These are phyloP conservation scores for Protodeltote pygarga DNA, from an alignment of 2,888 invertebrate genomes.

Conservation along the genomic window DNA sequence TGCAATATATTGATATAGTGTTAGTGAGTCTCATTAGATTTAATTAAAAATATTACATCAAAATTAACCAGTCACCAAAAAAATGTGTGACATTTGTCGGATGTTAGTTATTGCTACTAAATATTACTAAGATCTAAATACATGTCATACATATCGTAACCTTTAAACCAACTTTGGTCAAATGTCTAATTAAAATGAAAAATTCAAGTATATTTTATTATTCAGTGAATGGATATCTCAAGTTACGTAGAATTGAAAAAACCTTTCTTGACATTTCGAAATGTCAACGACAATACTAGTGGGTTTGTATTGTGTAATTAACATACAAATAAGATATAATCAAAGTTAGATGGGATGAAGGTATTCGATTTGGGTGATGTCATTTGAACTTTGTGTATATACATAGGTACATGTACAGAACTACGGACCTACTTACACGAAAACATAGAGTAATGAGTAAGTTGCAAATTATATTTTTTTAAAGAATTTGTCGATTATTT, in stretches of 20 bases:
- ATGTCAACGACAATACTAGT: slow-evolving; percentile 16
- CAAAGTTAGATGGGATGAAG: too few species aligned
- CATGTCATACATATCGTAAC: neutral
- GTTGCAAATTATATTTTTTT: too few species aligned
- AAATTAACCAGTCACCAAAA: neutral
- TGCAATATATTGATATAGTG: slow-evolving; percentile 9
- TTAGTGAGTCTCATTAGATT: neutral
- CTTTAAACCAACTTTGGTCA: neutral
- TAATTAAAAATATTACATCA: neutral
- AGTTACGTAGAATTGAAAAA: neutral
- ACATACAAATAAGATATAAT: too few species aligned
- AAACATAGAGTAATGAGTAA: too few species aligned
- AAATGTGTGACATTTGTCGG: slow-evolving; percentile 7
- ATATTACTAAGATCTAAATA: slow-evolving; percentile 1
- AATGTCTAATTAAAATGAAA: slow-evolving; percentile 3
- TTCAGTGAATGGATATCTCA: slow-evolving; percentile 7
- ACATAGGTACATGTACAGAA: too few species aligned
- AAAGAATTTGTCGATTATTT: too few species aligned
- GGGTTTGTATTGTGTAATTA: neutral
- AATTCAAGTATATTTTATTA: slow-evolving; percentile 9
- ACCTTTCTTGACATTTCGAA: slow-evolving; percentile 22
- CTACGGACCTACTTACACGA: too few species aligned
- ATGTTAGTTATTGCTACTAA: slow-evolving; percentile 25
- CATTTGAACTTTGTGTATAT: too few species aligned
- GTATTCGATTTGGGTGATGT: too few species aligned